Evolutionary conservation across 2,113 vertebrate species (phyloP), one percentile per base, ranked within the genome.

Genomic region (Chlamydotis undulata): DNA sequence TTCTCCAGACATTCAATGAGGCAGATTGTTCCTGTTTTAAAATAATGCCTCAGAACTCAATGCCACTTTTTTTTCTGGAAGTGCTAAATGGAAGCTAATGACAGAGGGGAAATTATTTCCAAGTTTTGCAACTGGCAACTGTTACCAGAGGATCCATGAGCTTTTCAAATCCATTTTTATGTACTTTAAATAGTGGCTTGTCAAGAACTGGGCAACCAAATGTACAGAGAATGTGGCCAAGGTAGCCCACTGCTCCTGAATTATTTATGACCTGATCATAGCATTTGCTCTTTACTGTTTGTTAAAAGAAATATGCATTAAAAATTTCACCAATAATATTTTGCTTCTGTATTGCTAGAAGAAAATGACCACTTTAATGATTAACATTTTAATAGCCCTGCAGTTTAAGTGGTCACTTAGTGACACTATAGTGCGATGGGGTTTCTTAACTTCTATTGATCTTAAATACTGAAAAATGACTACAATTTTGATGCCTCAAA

Each of bases 161-260:
- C 76, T 82, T 92, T 95, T 76, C 52, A 75, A 91, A 92, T 55
- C n/a, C 9, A 76, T 89, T 95, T 91, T 94, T 93, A 65, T 68
- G n/a, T 87, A 45, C 37, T 68, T 91, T 82, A 84, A 85, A 92
- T 75, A 12, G 1, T 73, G 50, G 8, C 33, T 82, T 89, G 14
- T 89, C 28, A 61, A 76, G 67, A 91, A 35, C 50, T 76, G 69
- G 57, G n/a, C 65, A 94, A 82, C 14, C n/a, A 79, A 75, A 87
- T 63, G 4, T 65, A 4, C n/a, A 89, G 52, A 84, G 18, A 91
- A 87, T 74, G 26, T 87, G n/a, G 50, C 67, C 77, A 90, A 39
- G 23, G 45, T 86, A 85, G 67, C 25, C 55, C 64, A 47, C n/a
- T 61, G 19, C 13, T 78, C 35, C 21, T 86, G 55, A 83, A 77